These are phyloP conservation scores for Otocyon megalotis DNA, from an alignment of 2,113 vertebrate genomes.

Conservation along the genomic window DNA sequence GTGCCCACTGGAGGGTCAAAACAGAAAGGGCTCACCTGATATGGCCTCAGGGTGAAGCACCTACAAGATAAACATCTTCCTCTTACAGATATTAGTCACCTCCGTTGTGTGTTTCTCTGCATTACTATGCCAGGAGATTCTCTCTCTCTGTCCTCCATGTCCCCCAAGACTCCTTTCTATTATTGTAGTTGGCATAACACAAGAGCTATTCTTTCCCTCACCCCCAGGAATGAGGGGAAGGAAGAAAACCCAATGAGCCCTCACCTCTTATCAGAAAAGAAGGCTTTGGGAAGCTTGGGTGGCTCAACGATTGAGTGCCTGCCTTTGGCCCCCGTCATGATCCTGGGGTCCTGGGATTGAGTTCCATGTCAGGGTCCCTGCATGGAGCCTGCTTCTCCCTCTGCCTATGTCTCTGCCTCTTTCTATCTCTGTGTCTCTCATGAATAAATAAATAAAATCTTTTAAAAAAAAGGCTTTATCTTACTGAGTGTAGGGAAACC, in stretches of 20 bases:
- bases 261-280: conserved; percentile 56
- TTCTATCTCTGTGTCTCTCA: no score
- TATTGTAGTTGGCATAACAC: conserved; percentile 22
- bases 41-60: not conserved
- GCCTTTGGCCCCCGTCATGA: no score
- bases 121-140: not conserved
- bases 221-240: conserved; percentile 18
- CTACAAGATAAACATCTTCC: not conserved
- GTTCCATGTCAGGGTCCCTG: no score
- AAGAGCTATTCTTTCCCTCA: conserved; percentile 9
- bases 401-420: no score
- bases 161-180: conserved; percentile 3
- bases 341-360: no score
- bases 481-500: conserved; percentile 41
- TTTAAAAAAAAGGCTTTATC: conserved; percentile 53
- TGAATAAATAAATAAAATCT: no score
- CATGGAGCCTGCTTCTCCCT: no score
- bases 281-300: not conserved
- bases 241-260: conserved; percentile 47
- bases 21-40: not conserved
- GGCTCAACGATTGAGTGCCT: no score
- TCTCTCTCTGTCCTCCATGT: not conserved
- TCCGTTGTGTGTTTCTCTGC: not conserved
- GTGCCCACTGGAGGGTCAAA: not conserved
- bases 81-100: not conserved